These are phyloP conservation scores for Clarias fuscus DNA, from an alignment of 2,797 vertebrate species.

Conservation along the genomic window DNA sequence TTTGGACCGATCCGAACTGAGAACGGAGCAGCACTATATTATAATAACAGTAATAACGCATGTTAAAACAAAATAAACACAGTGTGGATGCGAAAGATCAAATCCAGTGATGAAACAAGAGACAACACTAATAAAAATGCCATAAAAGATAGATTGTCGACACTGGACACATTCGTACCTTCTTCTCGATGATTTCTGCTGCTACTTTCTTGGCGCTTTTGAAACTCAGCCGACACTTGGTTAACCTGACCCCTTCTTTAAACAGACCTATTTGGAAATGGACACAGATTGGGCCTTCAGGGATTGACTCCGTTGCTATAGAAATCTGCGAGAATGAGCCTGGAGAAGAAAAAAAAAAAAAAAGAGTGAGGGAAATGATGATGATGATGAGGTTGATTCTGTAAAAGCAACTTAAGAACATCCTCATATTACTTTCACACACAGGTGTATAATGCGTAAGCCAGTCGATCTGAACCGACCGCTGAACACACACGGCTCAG, in stretches of 20 bases:
- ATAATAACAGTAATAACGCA: too few relatives aligned
- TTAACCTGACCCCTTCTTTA: slow-evolving; percentile 67
- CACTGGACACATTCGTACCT: slow-evolving; percentile 61
- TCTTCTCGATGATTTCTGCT: slow-evolving; percentile 69
- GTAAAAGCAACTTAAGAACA: neutral
- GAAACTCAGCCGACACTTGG: slow-evolving; percentile 62
- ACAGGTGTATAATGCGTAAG: neutral
- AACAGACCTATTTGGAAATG: slow-evolving; percentile 75
- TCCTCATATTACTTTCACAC: neutral
- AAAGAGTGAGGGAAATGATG: neutral
- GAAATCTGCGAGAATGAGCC: slow-evolving; percentile 59
- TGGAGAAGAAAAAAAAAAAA: slow-evolving; percentile 38
- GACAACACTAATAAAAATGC: neutral
- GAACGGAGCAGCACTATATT: neutral
- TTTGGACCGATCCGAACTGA: neutral
- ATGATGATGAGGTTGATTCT: neutral
- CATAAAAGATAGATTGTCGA: too few relatives aligned
- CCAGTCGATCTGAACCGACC: neutral
- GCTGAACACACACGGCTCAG: too few relatives aligned
- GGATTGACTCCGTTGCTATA: slow-evolving; percentile 1
- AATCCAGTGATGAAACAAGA: neutral
- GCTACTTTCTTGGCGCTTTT: slow-evolving; percentile 68
- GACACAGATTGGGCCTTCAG: slow-evolving; percentile 55
- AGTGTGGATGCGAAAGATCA: neutral
- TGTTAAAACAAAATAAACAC: neutral